Percentiles rank a stretch among this genome's conserved stretches.
Conservation (phyloP, 2,113 vertebrate species). For the Pandion haliaetus region DNA sequence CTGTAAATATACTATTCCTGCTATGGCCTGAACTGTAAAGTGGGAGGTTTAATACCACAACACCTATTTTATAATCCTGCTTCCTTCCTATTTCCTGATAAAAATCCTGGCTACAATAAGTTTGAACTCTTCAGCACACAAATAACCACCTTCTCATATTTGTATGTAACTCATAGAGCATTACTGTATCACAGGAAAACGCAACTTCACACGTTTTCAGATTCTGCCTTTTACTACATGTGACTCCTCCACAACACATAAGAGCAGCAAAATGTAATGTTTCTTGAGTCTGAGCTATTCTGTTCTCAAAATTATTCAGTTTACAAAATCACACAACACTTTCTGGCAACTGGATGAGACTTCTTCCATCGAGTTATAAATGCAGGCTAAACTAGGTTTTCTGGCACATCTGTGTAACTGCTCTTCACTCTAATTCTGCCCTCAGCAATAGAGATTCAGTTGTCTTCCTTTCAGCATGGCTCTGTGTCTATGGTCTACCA, state of each 20-base stretch:
- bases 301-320: neutral
- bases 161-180: neutral
- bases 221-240: neutral
- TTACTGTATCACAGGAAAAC: neutral
- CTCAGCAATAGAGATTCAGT: neutral
- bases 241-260: neutral
- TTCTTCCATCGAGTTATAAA: neutral
- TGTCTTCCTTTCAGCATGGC: neutral
- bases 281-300: neutral
- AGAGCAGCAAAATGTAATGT: neutral
- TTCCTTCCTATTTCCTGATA: neutral
- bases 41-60: neutral
- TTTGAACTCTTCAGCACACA: neutral
- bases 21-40: neutral
- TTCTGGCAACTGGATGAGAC: neutral
- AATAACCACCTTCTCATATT: neutral
- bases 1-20: neutral
- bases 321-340: neutral
- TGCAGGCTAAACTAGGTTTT: neutral
- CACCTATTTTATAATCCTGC: neutral
- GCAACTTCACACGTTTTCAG: neutral
- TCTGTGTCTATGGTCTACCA: neutral
- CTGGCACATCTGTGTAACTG: neutral
- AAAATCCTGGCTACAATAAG: neutral
- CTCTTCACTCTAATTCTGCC: neutral